These are phyloP conservation scores for Diogma glabrata DNA, from an alignment of 2,888 invertebrate genomes.

Conservation along the genomic window DNA sequence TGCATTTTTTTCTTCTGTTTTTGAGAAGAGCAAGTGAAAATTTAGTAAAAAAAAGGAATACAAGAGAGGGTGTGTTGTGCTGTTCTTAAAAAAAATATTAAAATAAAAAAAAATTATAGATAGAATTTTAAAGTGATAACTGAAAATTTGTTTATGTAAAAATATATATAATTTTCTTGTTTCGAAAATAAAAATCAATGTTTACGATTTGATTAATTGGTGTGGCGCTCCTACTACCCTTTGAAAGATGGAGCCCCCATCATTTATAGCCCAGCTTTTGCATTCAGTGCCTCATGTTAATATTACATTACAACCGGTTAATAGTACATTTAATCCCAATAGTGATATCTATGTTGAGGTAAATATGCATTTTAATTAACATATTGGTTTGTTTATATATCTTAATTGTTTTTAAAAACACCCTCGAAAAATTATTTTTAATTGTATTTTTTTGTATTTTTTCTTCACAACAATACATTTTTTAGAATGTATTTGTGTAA, in stretches of 20 bases:
- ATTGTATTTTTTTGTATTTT: background rate
- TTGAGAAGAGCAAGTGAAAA: background rate
- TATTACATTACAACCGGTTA: conserved; percentile 68
- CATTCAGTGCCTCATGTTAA: conserved; percentile 78
- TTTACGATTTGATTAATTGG: no score
- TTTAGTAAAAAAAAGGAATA: background rate
- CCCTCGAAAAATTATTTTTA: background rate
- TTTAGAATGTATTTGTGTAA: no score
- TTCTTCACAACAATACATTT: no score
- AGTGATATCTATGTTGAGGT: conserved; percentile 76
- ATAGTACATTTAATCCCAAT: conserved; percentile 73
- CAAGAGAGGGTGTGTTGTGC: conserved; percentile 8
- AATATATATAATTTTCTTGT: no score
- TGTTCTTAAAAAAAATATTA: background rate
- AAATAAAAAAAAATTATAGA: conserved; percentile 1
- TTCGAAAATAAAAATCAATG: no score
- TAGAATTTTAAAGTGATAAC: no score
- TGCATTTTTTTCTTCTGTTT: conserved; percentile 1
- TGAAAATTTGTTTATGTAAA: no score
- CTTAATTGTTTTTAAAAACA: no score
- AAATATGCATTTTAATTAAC: conserved; percentile 21
- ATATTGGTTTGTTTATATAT: background rate
- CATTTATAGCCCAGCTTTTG: conserved; percentile 65
- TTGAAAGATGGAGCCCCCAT: conserved; percentile 43
- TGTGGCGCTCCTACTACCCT: conserved; percentile 6